phyloP scores from a whole-genome alignment of 2,113 vertebrate genomes.

The Notechis scutatus region DNA sequence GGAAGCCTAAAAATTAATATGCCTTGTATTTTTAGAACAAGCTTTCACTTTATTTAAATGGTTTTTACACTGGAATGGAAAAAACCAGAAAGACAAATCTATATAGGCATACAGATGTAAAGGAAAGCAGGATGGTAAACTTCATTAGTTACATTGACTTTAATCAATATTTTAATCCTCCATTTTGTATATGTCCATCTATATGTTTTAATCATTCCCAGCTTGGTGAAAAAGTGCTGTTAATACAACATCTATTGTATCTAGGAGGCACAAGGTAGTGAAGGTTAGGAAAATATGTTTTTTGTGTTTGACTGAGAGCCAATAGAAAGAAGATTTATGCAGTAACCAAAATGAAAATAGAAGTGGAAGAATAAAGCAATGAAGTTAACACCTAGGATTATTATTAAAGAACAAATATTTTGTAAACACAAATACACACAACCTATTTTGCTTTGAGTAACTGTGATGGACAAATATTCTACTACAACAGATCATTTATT shows the following conservation, averaged over 20 bases:
- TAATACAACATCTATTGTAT: neutral
- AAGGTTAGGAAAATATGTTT: neutral
- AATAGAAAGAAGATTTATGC: neutral
- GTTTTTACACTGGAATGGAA: neutral
- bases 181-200: neutral
- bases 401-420: neutral
- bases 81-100: neutral
- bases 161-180: neutral
- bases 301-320: neutral
- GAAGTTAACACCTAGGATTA: neutral
- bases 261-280: neutral
- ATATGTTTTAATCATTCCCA: neutral
- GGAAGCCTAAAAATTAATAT: neutral
- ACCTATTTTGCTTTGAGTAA: neutral
- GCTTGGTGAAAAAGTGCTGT: neutral
- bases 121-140: neutral
- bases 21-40: constrained; percentile 22
- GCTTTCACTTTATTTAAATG: constrained; percentile 4
- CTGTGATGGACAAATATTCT: neutral
- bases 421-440: neutral
- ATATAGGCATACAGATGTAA: neutral
- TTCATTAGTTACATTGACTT: neutral
- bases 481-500: neutral
- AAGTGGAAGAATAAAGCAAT: neutral
- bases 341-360: neutral